phyloP scores from a whole-genome alignment of 37 sponge, comb jelly and placozoan species.

The Lycopodina hypogea region DNA sequence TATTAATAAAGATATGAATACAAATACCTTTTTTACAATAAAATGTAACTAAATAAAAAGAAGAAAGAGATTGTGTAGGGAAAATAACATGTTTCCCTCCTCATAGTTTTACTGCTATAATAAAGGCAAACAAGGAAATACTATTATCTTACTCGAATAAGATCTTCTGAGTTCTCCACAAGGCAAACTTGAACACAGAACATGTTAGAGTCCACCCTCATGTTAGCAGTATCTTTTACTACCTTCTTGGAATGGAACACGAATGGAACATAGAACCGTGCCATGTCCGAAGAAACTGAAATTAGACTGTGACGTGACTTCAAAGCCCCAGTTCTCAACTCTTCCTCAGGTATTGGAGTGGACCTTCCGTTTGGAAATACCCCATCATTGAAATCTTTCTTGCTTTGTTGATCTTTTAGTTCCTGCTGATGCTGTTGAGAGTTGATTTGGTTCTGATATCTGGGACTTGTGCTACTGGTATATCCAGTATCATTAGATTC shows the following conservation, averaged over 20 bases:
- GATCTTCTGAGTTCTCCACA: slow-evolving; percentile 37
- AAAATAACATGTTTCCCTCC: no score
- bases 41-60: no score
- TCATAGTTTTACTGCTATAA: no score
- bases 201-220: neutral
- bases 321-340: neutral
- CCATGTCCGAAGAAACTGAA: neutral
- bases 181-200: slow-evolving; percentile 51
- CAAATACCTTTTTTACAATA: no score
- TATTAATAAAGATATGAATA: no score
- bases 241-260: slow-evolving; percentile 26
- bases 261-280: slow-evolving; percentile 29
- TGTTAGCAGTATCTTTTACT: neutral
- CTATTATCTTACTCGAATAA: slow-evolving; percentile 38
- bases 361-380: neutral
- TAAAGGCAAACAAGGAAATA: no score
- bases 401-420: neutral
- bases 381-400: neutral
- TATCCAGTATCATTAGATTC: slow-evolving; percentile 58
- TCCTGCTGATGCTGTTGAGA: neutral
- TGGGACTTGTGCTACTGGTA: slow-evolving; percentile 45
- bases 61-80: no score
- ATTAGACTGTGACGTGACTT: neutral
- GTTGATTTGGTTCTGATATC: neutral
- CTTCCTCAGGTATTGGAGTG: neutral